A percentile compares a stretch with the other conserved stretches of the same genome.
Conservation (phyloP, 2,888 invertebrate species). For the Xylota sylvarum region DNA sequence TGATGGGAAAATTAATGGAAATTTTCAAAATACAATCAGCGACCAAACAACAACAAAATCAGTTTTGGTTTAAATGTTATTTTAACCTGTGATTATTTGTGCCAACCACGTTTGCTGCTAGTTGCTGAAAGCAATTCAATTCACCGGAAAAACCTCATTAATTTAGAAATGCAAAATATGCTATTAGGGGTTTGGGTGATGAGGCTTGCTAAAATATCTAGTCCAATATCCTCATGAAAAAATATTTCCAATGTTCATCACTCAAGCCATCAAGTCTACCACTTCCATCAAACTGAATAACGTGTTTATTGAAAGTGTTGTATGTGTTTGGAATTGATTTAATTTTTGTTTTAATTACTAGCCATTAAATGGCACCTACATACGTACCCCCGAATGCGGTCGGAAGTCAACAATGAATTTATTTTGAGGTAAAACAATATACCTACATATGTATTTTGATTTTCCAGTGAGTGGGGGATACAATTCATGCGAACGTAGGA, state of each 20-base stretch:
- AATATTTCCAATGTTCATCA: background rate
- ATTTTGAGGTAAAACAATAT: slow-evolving; percentile 37
- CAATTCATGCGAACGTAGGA: too few species aligned
- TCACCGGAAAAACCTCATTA: slow-evolving; percentile 43
- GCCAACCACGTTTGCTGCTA: background rate
- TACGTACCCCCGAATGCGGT: background rate
- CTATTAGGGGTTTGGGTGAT: background rate
- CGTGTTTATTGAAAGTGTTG: slow-evolving; percentile 17
- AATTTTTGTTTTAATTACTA: slow-evolving; percentile 13
- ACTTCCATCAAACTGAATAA: slow-evolving; percentile 27
- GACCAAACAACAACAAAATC: slow-evolving; percentile 18
- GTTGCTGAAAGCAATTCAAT: slow-evolving; percentile 36
- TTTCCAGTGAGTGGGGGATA: background rate
- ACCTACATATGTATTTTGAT: too few species aligned
- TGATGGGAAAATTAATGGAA: slow-evolving; percentile 20
- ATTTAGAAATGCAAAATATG: slow-evolving; percentile 52
- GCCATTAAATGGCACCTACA: slow-evolving; percentile 6
- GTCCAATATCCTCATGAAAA: too few species aligned
- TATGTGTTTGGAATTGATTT: slow-evolving; percentile 19
- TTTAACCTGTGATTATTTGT: slow-evolving; percentile 28
- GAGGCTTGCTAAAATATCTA: background rate
- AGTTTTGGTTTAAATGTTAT: slow-evolving; percentile 12
- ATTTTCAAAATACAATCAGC: slow-evolving; percentile 27
- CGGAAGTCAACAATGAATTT: slow-evolving; percentile 39
- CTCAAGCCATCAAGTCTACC: background rate